Percentiles rank a stretch among this genome's conserved stretches.
Conservation (phyloP, 2,113 vertebrate species). For the Zosterops borbonicus region DNA sequence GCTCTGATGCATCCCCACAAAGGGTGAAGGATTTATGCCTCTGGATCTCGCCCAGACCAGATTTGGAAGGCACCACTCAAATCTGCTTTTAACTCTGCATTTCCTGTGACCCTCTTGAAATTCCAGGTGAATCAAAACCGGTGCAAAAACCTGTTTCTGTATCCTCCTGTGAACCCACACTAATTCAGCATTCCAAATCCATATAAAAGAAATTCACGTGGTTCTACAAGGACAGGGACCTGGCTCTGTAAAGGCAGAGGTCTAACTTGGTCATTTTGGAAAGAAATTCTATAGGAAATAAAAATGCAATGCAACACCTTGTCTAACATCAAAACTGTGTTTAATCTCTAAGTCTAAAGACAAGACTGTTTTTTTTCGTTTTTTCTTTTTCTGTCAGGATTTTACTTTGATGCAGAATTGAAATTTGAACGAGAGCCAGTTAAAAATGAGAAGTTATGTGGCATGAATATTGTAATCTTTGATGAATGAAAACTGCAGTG, state of each 20-base stretch:
- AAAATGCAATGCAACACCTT: background rate
- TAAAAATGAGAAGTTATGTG: background rate
- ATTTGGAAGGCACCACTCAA: background rate
- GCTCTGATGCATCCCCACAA: background rate
- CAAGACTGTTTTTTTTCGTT: background rate
- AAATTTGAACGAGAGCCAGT: background rate
- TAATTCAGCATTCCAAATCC: background rate
- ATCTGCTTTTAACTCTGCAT: slow-evolving; percentile 10
- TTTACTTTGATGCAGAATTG: background rate
- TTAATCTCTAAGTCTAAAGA: background rate
- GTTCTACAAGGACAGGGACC: background rate
- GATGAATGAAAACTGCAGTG: background rate
- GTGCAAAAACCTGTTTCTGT: background rate
- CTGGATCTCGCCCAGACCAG: background rate
- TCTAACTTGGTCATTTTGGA: background rate
- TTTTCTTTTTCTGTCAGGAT: background rate
- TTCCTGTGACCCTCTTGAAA: background rate
- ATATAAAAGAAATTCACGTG: fast-evolving
- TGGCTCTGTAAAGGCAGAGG: background rate
- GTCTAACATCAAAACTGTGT: background rate
- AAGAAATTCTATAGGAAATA: background rate
- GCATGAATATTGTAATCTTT: background rate
- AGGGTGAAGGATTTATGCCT: background rate
- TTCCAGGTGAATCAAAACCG: background rate
- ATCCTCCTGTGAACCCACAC: slow-evolving; percentile 17